Base-by-base conservation (phyloP, 2,797 vertebrate genomes). In the Novumbra hubbsi region DNA sequence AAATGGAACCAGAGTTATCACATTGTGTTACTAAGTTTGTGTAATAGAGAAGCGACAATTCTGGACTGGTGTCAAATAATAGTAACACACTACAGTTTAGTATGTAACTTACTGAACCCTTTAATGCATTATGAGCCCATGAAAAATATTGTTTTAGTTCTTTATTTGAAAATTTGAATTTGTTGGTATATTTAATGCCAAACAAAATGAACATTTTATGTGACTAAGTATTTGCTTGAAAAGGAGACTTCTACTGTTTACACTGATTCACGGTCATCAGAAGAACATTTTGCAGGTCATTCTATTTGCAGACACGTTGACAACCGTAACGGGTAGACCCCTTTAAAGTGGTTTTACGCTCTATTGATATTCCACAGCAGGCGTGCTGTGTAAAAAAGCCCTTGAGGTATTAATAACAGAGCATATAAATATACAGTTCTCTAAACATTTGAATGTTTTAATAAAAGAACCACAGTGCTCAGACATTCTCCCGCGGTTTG, bases 371-470 rank as follows among this genome's bases (percentile, higher is more conserved):
- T 24, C 32, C 2, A 41, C 21, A 14, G 19, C 64, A 38, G 28
- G 14, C 67, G 50, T 73, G 9, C 14, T 5, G 70, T 73, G 24
- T 2, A 3, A 19, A 62, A 24, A 14, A n/a, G 24, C 15, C 32
- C 24, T 11, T 15, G 69, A 71, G 68, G 64, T 28, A 50, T 62
- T 28, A 70, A 75, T 73, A 73, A 50, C 64, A n/a, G 63, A 4
- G 52, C 21, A 60, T 19, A 72, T 19, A 27, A 17, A 24, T 19
- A 64, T 17, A 14, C 48, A 24, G 17, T 21, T 27, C 27, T 17
- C 16, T 21, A n/a, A 28, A 68, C 11, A 60, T 24, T 63, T 68
- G 14, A n/a, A 57, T 32, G 68, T 60, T 27, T 57, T 24, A 32
- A 55, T 38, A n/a, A 27, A 14, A 57, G 72, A 45, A 45, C 41